phyloP scores from a whole-genome alignment of 2,797 vertebrate genomes.

The Pantherophis vulpinus region DNA sequence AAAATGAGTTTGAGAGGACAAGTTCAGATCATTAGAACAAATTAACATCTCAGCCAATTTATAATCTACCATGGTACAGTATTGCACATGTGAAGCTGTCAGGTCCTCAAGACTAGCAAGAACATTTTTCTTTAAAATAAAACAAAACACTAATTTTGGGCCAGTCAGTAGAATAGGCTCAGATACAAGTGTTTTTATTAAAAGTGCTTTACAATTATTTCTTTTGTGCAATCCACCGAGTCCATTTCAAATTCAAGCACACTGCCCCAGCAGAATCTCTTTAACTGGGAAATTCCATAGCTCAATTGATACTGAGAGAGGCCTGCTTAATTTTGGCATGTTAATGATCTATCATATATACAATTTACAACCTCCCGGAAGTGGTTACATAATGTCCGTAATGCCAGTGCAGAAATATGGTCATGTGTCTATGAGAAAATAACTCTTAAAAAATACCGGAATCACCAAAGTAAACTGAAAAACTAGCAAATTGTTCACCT shows the following conservation, averaged over 20 bases:
- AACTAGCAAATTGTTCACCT: too few relatives aligned
- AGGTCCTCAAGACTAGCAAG: background rate
- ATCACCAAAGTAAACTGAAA: background rate
- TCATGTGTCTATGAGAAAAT: background rate
- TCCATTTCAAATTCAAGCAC: background rate
- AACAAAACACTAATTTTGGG: background rate
- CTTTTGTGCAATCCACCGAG: conserved; percentile 4
- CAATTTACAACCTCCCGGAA: background rate
- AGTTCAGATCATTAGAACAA: background rate
- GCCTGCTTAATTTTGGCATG: background rate
- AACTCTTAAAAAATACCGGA: background rate
- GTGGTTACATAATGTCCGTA: background rate
- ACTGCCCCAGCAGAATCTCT: background rate
- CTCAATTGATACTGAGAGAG: background rate
- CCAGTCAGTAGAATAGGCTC: background rate
- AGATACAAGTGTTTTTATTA: conserved; percentile 30
- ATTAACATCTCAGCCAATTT: background rate
- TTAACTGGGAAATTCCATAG: background rate
- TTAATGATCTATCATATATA: background rate
- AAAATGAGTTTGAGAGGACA: background rate
- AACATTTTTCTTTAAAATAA: background rate
- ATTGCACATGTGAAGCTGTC: background rate
- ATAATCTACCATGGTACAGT: background rate
- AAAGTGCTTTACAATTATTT: conserved; percentile 29
- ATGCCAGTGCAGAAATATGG: background rate